Evolutionary conservation across 2,888 invertebrate genomes (phyloP).

Genomic region (Julus scandinavius): DNA sequence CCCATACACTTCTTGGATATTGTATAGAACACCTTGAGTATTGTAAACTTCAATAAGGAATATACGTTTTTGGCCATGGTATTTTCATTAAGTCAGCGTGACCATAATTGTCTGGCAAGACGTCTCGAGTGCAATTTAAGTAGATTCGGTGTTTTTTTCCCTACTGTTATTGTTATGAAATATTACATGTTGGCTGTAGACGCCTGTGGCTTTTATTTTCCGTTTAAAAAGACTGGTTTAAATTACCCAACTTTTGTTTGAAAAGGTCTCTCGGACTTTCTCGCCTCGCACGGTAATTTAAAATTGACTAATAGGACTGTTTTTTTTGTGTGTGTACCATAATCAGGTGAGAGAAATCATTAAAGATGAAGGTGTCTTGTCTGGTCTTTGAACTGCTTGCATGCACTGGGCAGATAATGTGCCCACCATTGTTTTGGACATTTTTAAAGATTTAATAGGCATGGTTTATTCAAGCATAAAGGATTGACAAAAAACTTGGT

Average conservation of each 20-base stretch:
- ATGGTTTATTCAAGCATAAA: too few relatives aligned
- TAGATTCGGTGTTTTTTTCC: not conserved
- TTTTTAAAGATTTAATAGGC: too few relatives aligned
- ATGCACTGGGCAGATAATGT: not conserved
- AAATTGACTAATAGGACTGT: not conserved
- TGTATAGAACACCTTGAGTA: too few relatives aligned
- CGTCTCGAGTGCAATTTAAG: not conserved
- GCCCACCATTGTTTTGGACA: not conserved
- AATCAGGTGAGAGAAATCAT: not conserved
- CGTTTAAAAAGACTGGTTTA: not conserved
- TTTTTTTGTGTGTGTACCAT: not conserved
- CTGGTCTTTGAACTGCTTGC: not conserved
- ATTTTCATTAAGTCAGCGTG: not conserved
- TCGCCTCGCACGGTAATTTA: not conserved
- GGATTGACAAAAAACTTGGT: too few relatives aligned
- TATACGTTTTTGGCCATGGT: not conserved
- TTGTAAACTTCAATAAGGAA: not conserved
- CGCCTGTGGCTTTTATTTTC: not conserved
- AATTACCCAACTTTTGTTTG: constrained; percentile 12
- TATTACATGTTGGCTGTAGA: not conserved
- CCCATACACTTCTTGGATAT: too few relatives aligned
- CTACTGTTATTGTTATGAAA: not conserved
- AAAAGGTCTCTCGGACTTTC: not conserved
- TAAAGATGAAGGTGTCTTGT: too few relatives aligned
- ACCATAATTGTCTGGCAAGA: not conserved